Evolutionary conservation across 2,797 vertebrate species (phyloP), one percentile per base, ranked within the genome.

Genomic region (Phaenicophaeus curvirostris): DNA sequence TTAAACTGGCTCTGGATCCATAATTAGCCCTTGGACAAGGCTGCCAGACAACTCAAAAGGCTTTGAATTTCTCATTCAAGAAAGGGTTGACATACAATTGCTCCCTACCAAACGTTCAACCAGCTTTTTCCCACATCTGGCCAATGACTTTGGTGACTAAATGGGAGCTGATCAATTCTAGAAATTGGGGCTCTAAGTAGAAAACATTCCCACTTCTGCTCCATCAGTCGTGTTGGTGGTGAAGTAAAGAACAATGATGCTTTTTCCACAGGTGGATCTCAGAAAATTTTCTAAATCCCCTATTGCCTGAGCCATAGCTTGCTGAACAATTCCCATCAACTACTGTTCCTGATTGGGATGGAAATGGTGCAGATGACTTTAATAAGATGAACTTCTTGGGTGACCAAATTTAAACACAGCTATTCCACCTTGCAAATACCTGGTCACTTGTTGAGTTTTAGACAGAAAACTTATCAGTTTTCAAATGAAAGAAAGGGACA

Each of bases 141-240:
- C 78, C 89, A 77, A 93, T 27, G 69, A 87, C 50, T 96, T 89
- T 55, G 62, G 62, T 84, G 69, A 39, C 62, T 85, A 62, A 87
- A 69, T 86, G 69, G 75, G 42, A 89, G 66, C 79, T 55, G 42
- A 87, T 58, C 61, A 92, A 75, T 93, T 71, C 68, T 96, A 86
- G 81, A 94, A 94, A 92, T 87, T 68, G 62, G 61, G 61, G 85
- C 24, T 89, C 28, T 71, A 65, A 91, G 88, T 83, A 89, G 84
- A 87, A 90, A 90, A 94, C 72, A 65, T 90, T 90, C 68, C 90
- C 89, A 80, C 72, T 91, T 89, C 79, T 87, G 71, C 75, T 94
- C 81, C 5, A 1, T 54, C 72, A 31, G 53, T 67, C 1, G 2
- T 68, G n/a, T 68, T 91, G 58, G n/a, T 81, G 33, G 41, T 66